phyloP scores from a whole-genome alignment of 2,113 vertebrate genomes.

The Engraulis encrasicolus region DNA sequence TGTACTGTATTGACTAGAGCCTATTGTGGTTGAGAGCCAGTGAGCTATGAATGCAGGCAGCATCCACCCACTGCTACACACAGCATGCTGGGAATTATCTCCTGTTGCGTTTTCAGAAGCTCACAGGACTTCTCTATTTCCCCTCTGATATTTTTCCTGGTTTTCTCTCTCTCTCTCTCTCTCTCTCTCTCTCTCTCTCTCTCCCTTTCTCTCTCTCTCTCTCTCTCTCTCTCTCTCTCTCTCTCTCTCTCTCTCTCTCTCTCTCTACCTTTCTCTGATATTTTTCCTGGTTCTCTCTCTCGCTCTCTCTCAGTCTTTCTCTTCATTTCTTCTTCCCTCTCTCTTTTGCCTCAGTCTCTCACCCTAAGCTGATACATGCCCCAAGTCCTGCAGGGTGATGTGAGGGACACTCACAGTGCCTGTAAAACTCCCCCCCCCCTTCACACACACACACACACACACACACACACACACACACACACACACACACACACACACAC shows the following conservation, averaged over 20 bases:
- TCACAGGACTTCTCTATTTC: not conserved
- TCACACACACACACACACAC: too few relatives aligned
- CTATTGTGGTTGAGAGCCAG: not conserved
- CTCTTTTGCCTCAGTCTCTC: not conserved
- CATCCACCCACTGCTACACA: not conserved
- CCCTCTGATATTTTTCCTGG: too few relatives aligned
- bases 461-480: too few relatives aligned
- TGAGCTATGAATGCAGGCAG: not conserved
- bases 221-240: not conserved
- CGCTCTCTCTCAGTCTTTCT: not conserved
- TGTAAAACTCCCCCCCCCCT: too few relatives aligned
- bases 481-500: too few relatives aligned
- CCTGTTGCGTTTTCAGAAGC: not conserved
- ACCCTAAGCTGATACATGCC: not conserved
- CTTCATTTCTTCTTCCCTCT: not conserved
- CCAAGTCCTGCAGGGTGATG: not conserved
- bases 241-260: not conserved
- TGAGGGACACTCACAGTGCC: too few relatives aligned
- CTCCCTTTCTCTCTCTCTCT: not conserved
- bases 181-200: too few relatives aligned
- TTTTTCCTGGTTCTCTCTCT: not conserved
- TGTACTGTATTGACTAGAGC: not conserved
- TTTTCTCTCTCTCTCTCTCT: too few relatives aligned
- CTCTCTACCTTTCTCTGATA: not conserved
- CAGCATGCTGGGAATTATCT: conserved; percentile 1